phyloP scores from a whole-genome alignment of 1,140 invertebrate genomes.

The Calosoma granatense region DNA sequence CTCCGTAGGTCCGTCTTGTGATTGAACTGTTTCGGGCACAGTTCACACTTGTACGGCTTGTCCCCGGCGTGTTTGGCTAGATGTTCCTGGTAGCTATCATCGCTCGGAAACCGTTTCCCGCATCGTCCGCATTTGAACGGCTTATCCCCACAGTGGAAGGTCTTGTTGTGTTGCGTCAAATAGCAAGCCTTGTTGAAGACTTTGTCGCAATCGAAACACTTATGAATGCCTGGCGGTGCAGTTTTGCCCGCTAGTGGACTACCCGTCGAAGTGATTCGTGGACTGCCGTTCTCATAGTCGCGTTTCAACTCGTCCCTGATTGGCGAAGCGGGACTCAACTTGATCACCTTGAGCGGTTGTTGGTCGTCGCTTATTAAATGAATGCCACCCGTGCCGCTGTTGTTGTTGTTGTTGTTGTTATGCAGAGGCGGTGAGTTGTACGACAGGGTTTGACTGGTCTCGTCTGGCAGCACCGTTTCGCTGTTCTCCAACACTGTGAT shows the following conservation, averaged over 20 bases:
- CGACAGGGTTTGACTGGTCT: constrained; percentile 11
- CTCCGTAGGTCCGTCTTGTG: constrained; percentile 85
- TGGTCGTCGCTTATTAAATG: constrained; percentile 16
- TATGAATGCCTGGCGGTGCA: constrained; percentile 44
- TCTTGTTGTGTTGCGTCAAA: constrained; percentile 81
- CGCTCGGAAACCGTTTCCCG: constrained; percentile 68
- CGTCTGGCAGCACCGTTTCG: background rate
- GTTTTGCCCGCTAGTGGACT: constrained; percentile 28
- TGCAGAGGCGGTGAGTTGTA: constrained; percentile 14
- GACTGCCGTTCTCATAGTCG: constrained; percentile 24
- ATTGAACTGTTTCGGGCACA: constrained; percentile 81
- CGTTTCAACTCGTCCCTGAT: constrained; percentile 27
- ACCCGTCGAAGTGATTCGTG: constrained; percentile 22
- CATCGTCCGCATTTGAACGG: constrained; percentile 75
- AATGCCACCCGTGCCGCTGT: constrained; percentile 12
- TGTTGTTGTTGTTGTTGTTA: constrained; percentile 19
- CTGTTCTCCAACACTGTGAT: constrained; percentile 15
- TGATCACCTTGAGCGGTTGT: constrained; percentile 17
- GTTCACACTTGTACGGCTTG: constrained; percentile 80
- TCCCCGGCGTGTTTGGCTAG: constrained; percentile 67
- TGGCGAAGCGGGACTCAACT: constrained; percentile 22
- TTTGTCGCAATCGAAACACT: constrained; percentile 75
- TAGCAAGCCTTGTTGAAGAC: constrained; percentile 79
- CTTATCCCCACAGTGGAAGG: constrained; percentile 76
- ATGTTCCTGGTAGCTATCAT: constrained; percentile 57